These are phyloP conservation scores for Camponotus floridanus DNA, from an alignment of 1,140 invertebrate species.

Conservation along the genomic window DNA sequence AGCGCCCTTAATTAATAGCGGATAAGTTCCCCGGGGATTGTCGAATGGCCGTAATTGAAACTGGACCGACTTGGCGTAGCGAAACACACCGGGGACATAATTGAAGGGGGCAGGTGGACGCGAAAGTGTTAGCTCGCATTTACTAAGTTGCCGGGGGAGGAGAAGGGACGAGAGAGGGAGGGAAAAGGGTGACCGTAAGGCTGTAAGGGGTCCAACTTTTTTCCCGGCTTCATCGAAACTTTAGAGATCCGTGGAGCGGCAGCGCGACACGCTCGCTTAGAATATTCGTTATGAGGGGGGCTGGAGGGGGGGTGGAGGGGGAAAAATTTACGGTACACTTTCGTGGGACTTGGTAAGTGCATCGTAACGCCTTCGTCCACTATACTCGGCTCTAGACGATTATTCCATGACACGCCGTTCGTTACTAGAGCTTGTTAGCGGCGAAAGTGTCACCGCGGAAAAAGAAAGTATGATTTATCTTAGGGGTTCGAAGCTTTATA, in stretches of 20 bases:
- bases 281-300: slow-evolving; percentile 43
- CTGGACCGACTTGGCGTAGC: slow-evolving; percentile 15
- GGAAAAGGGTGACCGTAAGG: slow-evolving; percentile 19
- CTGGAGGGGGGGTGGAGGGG: too few species aligned
- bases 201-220: slow-evolving; percentile 29
- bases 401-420: slow-evolving; percentile 27
- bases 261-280: not conserved
- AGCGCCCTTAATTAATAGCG: slow-evolving; percentile 47
- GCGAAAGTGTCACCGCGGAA: not conserved
- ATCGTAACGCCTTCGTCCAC: slow-evolving; percentile 64
- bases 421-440: slow-evolving; percentile 15
- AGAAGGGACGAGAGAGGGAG: slow-evolving; percentile 15
- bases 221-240: slow-evolving; percentile 50
- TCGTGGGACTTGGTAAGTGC: slow-evolving; percentile 63
- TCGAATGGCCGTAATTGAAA: slow-evolving; percentile 61
- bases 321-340: slow-evolving; percentile 61
- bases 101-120: slow-evolving; percentile 65
- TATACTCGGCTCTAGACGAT: slow-evolving; percentile 30
- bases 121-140: slow-evolving; percentile 57
- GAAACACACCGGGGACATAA: slow-evolving; percentile 66
- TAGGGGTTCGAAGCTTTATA: slow-evolving; percentile 2
- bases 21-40: slow-evolving; percentile 54
- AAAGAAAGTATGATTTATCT: slow-evolving; percentile 38
- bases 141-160: slow-evolving; percentile 14
- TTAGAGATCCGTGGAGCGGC: slow-evolving; percentile 35